Evolutionary conservation across 2,113 vertebrate species (phyloP).

Genomic region (Toxotes jaculatrix): DNA sequence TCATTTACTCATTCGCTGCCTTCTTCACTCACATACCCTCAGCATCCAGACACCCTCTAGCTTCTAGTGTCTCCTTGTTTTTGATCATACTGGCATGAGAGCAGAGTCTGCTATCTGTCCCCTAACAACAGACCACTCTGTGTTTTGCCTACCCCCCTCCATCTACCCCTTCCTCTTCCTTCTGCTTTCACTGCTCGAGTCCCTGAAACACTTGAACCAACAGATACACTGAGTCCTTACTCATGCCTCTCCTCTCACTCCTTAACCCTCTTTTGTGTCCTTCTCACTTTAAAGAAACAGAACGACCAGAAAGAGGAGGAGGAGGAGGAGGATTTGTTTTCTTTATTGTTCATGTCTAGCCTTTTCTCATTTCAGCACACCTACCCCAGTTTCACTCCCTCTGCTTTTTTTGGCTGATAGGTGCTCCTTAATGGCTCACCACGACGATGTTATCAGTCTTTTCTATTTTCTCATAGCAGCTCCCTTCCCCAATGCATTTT

Average conservation of each 20-base stretch:
- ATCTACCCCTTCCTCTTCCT: constrained; percentile 10
- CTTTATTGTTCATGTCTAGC: not conserved
- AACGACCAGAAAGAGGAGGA: not conserved
- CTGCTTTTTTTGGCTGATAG: constrained; percentile 27
- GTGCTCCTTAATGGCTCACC: constrained; percentile 3
- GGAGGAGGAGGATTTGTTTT: not conserved
- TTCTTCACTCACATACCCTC: not conserved
- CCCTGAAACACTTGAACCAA: constrained; percentile 38
- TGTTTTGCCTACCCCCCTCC: constrained; percentile 5
- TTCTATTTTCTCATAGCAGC: not conserved
- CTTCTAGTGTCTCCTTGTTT: constrained; percentile 30
- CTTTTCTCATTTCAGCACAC: constrained; percentile 19
- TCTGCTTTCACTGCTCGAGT: constrained; percentile 13
- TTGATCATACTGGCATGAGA: constrained; percentile 41
- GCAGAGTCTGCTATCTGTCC: constrained; percentile 53
- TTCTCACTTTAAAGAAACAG: constrained; percentile 5
- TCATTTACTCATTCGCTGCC: not conserved
- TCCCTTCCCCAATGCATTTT: constrained; percentile 1
- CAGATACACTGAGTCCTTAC: constrained; percentile 15
- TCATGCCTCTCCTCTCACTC: not conserved
- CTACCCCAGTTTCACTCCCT: constrained; percentile 16
- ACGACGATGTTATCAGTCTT: constrained; percentile 12
- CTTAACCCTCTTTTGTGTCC: not conserved
- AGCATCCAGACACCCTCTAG: constrained; percentile 15
- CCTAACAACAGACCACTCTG: constrained; percentile 33